These are phyloP conservation scores for Larimichthys crocea DNA, from an alignment of 2,113 vertebrate genomes.

Conservation along the genomic window DNA sequence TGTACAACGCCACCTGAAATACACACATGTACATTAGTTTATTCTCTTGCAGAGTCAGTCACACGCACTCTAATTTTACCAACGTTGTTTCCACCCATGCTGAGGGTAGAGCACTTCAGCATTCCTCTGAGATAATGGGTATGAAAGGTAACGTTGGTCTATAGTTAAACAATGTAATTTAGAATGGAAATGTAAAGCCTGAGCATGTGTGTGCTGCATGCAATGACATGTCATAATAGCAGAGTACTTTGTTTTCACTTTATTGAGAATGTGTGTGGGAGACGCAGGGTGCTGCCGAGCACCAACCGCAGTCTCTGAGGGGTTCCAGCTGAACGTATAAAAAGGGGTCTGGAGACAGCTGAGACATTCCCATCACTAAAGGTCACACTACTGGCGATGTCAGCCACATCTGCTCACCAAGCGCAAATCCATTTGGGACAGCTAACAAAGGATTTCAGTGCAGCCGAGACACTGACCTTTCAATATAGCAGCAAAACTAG, in stretches of 20 bases:
- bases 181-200: conserved; percentile 45
- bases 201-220: conserved; percentile 45
- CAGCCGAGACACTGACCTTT: conserved; percentile 81
- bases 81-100: conserved; percentile 9
- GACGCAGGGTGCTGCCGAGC: conserved; percentile 35
- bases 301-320: conserved; percentile 53
- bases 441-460: conserved; percentile 77
- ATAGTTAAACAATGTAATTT: conserved; percentile 41
- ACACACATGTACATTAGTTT: conserved; percentile 36
- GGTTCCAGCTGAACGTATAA: conserved; percentile 52
- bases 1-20: conserved; percentile 91
- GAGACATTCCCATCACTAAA: conserved; percentile 79
- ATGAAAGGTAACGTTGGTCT: conserved; percentile 31
- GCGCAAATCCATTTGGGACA: conserved; percentile 78
- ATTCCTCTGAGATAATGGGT: conserved; percentile 46
- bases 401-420: conserved; percentile 79
- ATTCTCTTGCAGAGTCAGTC: conserved; percentile 2
- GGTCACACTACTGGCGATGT: conserved; percentile 77
- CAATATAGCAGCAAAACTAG: conserved; percentile 68
- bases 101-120: conserved; percentile 19
- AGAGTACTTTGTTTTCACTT: conserved; percentile 37
- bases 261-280: conserved; percentile 3
- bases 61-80: conserved; percentile 9
- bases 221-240: conserved; percentile 54
- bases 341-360: conserved; percentile 62